Conservation (phyloP, 35 echinoderm and acorn worm genomes). For the Nesometra sesokonis region DNA sequence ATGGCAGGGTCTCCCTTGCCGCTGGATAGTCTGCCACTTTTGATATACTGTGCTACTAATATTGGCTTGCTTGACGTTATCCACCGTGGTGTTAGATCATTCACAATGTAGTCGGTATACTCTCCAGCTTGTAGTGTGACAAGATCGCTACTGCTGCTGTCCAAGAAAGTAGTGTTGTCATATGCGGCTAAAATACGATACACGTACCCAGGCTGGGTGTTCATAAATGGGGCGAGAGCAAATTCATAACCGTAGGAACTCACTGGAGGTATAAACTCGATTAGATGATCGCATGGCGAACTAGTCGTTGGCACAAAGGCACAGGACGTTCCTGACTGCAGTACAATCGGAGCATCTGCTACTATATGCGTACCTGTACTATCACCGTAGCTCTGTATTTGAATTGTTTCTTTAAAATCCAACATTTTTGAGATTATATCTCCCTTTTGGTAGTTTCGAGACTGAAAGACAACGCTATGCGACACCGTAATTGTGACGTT, state of each 20-base stretch:
- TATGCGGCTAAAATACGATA: neutral
- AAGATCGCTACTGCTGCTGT: neutral
- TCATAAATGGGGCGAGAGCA: neutral
- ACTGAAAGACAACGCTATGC: neutral
- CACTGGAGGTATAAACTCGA: conserved; percentile 32
- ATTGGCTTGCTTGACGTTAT: neutral
- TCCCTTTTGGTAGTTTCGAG: neutral
- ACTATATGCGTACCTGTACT: conserved; percentile 11
- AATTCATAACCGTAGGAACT: conserved; percentile 5
- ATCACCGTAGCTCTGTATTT: conserved; percentile 9
- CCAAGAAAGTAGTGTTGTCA: neutral
- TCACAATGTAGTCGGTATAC: neutral
- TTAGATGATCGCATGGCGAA: conserved; percentile 5
- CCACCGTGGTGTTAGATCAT: neutral
- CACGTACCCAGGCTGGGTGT: neutral
- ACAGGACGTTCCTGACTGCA: conserved; percentile 9
- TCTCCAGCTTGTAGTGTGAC: neutral
- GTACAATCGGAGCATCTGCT: conserved; percentile 6
- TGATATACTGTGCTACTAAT: neutral
- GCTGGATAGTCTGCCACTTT: neutral
- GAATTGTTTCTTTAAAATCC: neutral
- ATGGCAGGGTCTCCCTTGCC: neutral
- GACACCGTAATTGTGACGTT: neutral
- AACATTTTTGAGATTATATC: neutral
- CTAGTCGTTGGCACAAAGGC: neutral